These are phyloP conservation scores for Magallana ariakensis DNA, from an alignment of 1,140 invertebrate species.

Conservation along the genomic window DNA sequence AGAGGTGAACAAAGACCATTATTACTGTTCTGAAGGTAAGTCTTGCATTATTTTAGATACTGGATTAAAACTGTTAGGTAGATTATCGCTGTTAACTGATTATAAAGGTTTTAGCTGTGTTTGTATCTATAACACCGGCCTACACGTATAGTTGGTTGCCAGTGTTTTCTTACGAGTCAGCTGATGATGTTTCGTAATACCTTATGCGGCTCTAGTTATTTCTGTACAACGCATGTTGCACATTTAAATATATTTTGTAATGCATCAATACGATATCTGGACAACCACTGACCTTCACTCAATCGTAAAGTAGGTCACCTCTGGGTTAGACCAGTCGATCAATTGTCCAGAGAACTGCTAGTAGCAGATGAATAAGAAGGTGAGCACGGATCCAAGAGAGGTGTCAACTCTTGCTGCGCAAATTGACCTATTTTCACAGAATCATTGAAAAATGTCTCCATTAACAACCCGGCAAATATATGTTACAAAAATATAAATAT, in stretches of 20 bases:
- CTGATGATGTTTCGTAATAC: constrained; percentile 11
- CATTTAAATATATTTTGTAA: not conserved
- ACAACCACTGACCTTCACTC: not conserved
- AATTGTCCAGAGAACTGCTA: not conserved
- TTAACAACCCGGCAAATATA: no score
- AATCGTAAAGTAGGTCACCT: not conserved
- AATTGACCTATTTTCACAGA: no score
- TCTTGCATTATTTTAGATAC: not conserved
- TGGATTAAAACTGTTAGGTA: not conserved
- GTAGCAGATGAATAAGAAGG: no score
- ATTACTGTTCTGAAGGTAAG: not conserved
- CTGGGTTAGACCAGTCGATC: not conserved
- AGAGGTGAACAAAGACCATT: not conserved
- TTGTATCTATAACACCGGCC: not conserved
- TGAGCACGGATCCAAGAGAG: not conserved
- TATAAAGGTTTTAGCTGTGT: not conserved
- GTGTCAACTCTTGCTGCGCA: not conserved
- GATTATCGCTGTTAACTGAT: not conserved
- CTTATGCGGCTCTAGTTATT: not conserved
- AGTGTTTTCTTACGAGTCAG: not conserved
- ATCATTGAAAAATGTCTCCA: no score
- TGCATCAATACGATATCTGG: not conserved
- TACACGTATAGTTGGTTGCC: not conserved
- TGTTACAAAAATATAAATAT: not conserved
- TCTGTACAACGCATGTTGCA: not conserved